Conservation (phyloP, 2,797 vertebrate species). For the Babyrousa celebensis region DNA sequence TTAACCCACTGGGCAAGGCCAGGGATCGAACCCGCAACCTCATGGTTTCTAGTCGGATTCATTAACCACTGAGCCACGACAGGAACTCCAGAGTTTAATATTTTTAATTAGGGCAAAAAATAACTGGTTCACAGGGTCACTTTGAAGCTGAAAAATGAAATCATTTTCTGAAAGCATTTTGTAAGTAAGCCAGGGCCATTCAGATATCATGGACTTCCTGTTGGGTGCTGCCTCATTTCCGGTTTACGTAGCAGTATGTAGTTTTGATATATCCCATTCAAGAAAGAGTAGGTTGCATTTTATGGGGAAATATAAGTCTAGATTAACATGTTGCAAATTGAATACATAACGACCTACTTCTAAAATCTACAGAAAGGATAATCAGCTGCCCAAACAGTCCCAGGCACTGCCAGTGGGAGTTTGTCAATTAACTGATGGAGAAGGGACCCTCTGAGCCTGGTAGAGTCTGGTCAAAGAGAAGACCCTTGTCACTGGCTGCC, state of each 20-base stretch:
- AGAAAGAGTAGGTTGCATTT: not conserved
- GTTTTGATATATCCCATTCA: not conserved
- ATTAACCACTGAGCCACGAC: no score
- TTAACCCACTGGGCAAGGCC: no score
- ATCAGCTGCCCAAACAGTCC: not conserved
- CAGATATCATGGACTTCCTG: no score
- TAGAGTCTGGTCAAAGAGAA: not conserved
- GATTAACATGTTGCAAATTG: not conserved
- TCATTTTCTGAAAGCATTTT: not conserved
- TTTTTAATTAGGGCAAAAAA: not conserved
- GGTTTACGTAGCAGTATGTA: not conserved
- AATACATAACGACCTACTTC: not conserved
- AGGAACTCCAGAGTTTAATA: not conserved
- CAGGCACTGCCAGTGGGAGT: not conserved
- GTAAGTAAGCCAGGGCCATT: not conserved
- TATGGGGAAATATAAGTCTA: not conserved
- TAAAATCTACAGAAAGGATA: not conserved
- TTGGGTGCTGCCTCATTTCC: no score
- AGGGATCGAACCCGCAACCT: no score
- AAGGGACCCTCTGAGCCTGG: not conserved
- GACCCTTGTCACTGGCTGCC: not conserved
- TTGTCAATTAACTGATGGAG: rapidly evolving
- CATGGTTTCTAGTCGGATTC: no score
- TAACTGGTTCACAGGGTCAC: not conserved
- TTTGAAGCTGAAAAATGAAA: not conserved